Base-by-base conservation (phyloP, 1,140 invertebrate species). In the Philotrypesis tridentata region DNA sequence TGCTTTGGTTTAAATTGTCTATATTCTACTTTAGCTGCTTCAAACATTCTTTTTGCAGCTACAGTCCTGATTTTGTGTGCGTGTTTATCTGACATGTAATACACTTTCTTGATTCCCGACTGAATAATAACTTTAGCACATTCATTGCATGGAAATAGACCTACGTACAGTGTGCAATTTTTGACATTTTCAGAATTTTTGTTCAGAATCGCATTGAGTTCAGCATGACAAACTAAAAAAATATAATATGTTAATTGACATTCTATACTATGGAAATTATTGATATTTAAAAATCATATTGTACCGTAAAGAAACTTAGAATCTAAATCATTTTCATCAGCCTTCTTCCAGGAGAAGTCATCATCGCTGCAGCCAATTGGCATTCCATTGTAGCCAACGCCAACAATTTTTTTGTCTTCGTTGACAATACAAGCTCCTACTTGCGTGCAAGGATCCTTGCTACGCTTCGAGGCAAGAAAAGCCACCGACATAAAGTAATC, bases 91-190 rank as follows among this genome's bases (percentile, higher is more conserved):
- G 95, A 96, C 82, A 97, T 90, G 89, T 97, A 99, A 14, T 97
- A 90, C 5, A 98, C 92, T 88, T 95, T 92, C 81, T 92, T 95
- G 17, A 99, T 97, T 5, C 97, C 96, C n/a, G 97, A 95, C 89
- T 99, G 98, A 87, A 99, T 98, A n/a, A 99, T 98, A 4, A 98
- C 91, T 92, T 99, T 99, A 0, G 98, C 96, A 93, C 98, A 99
- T 91, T 99, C 97, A 88, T 99, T 99, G 88, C 98, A 99, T 0
- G 98, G 98, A 90, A 99, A 99, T 9, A 98, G 89, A 0, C 94
- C 95, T 0, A 97, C 96, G 90, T 98, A 99, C 1, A 99, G 94
- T 0, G 93, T 94, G 87, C 97, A 98, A 83, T 95, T 93, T 85
- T 95, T 94, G 0, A 98, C 90, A 92, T 96, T 94, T 0, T 93